Conservation (phyloP, 2,113 vertebrate genomes). For the Takifugu flavidus region DNA sequence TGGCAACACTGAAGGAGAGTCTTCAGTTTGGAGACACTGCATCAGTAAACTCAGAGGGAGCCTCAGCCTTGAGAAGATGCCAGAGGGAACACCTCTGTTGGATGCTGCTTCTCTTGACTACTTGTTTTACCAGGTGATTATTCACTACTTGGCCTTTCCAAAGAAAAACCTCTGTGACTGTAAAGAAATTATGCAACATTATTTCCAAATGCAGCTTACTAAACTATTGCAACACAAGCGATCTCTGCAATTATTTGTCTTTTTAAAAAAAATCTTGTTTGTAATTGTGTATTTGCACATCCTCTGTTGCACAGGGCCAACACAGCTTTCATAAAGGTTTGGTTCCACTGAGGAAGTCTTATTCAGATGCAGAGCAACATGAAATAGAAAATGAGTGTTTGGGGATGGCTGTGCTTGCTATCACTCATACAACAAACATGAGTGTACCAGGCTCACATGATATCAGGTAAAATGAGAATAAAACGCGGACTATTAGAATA, state of each 20-base stretch:
- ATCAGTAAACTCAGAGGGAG: conserved; percentile 82
- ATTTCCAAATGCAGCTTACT: conserved; percentile 10
- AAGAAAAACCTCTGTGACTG: too few species aligned
- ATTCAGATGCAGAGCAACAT: conserved; percentile 82
- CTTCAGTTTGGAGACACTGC: conserved; percentile 89
- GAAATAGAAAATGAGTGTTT: conserved; percentile 96
- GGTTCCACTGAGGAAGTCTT: conserved; percentile 82
- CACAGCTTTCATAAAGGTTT: conserved; percentile 88
- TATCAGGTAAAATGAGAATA: conserved; percentile 77
- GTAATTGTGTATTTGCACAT: not conserved
- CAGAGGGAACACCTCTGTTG: conserved; percentile 86
- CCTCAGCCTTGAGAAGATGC: conserved; percentile 72
- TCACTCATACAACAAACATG: conserved; percentile 84
- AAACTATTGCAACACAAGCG: not conserved
- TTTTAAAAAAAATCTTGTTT: too few species aligned
- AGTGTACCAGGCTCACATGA: conserved; percentile 78
- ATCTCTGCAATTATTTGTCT: not conserved
- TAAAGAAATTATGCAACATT: conserved; percentile 21
- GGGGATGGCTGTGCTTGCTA: conserved; percentile 96
- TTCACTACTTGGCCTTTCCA: too few species aligned
- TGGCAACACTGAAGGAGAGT: conserved; percentile 86
- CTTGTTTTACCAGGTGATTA: conserved; percentile 88
- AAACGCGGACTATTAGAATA: not conserved
- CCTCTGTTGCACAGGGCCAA: conserved; percentile 79
- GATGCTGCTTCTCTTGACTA: conserved; percentile 88